Evolutionary conservation across 2,888 invertebrate genomes (phyloP), one percentile per base, ranked within the genome.

Genomic region (Gymnosoma rotundatum): DNA sequence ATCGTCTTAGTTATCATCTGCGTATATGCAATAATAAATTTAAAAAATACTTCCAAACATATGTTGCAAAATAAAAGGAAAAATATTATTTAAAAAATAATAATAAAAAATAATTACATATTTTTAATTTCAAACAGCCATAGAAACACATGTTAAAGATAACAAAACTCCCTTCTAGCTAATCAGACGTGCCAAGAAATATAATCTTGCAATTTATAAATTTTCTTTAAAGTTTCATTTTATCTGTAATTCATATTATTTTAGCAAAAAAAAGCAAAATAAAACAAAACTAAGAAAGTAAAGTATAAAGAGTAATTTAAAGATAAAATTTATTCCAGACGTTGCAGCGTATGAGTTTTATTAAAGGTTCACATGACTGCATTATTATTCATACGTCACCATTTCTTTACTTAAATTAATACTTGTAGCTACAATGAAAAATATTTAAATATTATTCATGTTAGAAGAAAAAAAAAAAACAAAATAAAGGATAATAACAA

Each of bases 301-400:
- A 2, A 4, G 36, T 20, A 48, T 58, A 48, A 2, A 50, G 21
- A 20, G 48, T 52, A 48, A 72, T 61, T 63, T 73, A 63, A 73
- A 63, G 73, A n/a, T 61, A 21, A 61, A 73, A 63, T 73, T 48
- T 63, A 73, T 52, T 1, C 4, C 50, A 73, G 61, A 38, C n/a
- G 52, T 38, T 73, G 50, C 14, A 63, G 12, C 42, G 73, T 63
- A 63, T 63, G 50, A 52, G 42, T 73, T 16, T 61, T 73, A 38
- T 61, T 50, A n/a, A 61, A 42, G 2, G 16, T 36, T 54, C 12
- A 67, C 20, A 12, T 38, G 10, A 32, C 21, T 21, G 14, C n/a
- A n/a, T n/a, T 52, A 63, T 63, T 20, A 61, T 21, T 73, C 61
- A 63, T 52, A 42, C 61, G 61, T 18, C 21, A 21, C n/a, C 25